phyloP scores from a whole-genome alignment of 2,797 vertebrate species.

The Falco peregrinus region DNA sequence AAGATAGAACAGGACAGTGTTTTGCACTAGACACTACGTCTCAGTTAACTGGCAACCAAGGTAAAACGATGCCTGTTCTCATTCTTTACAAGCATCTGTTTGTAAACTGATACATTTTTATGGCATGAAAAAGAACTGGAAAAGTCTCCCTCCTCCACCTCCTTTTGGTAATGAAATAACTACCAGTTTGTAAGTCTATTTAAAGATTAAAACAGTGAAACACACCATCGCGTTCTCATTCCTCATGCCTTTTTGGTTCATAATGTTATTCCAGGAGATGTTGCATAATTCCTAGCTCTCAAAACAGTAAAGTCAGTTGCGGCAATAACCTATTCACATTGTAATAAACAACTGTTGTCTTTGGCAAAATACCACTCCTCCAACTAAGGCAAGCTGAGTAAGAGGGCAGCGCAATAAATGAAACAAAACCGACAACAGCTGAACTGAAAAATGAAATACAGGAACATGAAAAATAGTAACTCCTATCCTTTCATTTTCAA shows the following conservation, averaged over 20 bases:
- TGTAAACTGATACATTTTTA: not conserved
- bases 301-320: not conserved
- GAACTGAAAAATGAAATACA: not conserved
- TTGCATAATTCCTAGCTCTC: not conserved
- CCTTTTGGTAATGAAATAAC: not conserved
- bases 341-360: not conserved
- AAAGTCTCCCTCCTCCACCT: not conserved
- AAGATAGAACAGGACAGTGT: not conserved
- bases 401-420: not conserved
- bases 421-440: not conserved
- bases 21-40: not conserved
- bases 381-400: not conserved
- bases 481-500: not conserved
- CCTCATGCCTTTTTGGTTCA: not conserved
- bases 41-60: not conserved
- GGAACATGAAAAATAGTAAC: not conserved
- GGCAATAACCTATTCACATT: not conserved
- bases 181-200: not conserved
- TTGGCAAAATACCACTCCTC: not conserved
- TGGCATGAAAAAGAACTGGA: not conserved
- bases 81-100: not conserved
- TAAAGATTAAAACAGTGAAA: constrained; percentile 14
- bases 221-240: not conserved
- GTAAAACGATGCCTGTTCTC: not conserved
- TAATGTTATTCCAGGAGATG: not conserved